These are phyloP conservation scores for Cairina moschata DNA, from an alignment of 2,113 vertebrate genomes.

Conservation along the genomic window DNA sequence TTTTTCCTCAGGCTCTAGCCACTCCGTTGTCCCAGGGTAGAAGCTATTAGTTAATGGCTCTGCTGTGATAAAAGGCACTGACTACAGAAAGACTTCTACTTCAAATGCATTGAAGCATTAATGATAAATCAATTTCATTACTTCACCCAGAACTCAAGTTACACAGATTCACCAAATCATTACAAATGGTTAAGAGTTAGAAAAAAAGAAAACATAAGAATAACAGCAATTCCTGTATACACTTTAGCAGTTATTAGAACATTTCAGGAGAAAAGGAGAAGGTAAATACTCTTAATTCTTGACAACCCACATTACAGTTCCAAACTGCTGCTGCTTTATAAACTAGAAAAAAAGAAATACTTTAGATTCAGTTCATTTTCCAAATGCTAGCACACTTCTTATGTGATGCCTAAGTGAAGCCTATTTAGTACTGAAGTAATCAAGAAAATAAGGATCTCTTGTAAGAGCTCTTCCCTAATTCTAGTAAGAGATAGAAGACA, in stretches of 20 bases:
- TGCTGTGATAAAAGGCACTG: not conserved
- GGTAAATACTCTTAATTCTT: not conserved
- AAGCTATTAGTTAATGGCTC: slow-evolving; percentile 34
- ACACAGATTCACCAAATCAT: not conserved
- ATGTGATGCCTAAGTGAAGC: not conserved
- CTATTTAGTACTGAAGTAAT: not conserved
- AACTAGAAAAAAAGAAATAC: not conserved
- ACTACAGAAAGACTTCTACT: not conserved
- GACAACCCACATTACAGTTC: not conserved
- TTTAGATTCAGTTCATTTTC: not conserved
- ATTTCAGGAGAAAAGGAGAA: not conserved
- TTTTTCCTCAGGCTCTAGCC: not conserved
- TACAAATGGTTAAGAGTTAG: not conserved
- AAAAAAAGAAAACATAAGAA: not conserved
- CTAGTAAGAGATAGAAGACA: not conserved
- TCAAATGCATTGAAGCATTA: not conserved
- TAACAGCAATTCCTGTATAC: not conserved
- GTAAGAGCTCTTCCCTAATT: not conserved
- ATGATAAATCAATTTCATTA: slow-evolving; percentile 11
- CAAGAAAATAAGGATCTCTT: not conserved
- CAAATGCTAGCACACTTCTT: not conserved
- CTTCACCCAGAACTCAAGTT: slow-evolving; percentile 12
- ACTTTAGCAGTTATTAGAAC: not conserved
- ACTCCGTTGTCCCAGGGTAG: not conserved
- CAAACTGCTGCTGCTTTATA: not conserved